Base-by-base conservation (phyloP, 2,888 invertebrate genomes). In the Diloba caeruleocephala region DNA sequence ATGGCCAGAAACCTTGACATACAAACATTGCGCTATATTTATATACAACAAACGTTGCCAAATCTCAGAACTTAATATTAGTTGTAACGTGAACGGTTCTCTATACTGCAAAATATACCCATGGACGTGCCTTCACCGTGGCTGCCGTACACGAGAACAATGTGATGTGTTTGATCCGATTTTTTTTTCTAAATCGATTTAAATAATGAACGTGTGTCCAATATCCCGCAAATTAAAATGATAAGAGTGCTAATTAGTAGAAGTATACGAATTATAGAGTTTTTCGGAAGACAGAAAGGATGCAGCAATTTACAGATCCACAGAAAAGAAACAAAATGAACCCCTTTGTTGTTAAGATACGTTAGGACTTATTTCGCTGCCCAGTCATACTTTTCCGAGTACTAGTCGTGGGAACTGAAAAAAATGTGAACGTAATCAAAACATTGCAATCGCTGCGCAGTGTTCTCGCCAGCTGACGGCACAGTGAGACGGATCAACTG, bases 391-490 rank as follows among this genome's bases (percentile, higher is more conserved):
- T 23, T 31, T 15, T 43, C 4, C 5, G 29, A 39, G 25, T 15
- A 45, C 3, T 14, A 49, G 28, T 46, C 26, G 37, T 38, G 48
- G 34, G 55, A 48, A 44, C 21, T 38, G n/a, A 46, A 46, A 56
- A 41, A 31, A 36, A 12, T 13, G 12, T 7, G 34, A 23, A 51
- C 41, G 31, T 36, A 44, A 44, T 50, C 38, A 60, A 66, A 60
- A 64, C 66, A 65, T 46, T 25, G 32, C 41, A 46, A 21, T 13
- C 6, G 10, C 29, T 34, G 41, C 31, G 25, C 34, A 28, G 36
- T 12, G 43, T 23, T 32, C 43, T 26, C 53, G 45, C 33, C 69
- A 62, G 61, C 66, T 73, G 71, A 58, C 60, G 45, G 31, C 53
- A 49, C 61, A 44, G 41, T 43, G 34, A 55, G 51, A 56, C 54